Percentiles rank a stretch among this genome's conserved stretches.
Conservation (phyloP, 1,140 invertebrate genomes). For the Subanguina moxae region DNA sequence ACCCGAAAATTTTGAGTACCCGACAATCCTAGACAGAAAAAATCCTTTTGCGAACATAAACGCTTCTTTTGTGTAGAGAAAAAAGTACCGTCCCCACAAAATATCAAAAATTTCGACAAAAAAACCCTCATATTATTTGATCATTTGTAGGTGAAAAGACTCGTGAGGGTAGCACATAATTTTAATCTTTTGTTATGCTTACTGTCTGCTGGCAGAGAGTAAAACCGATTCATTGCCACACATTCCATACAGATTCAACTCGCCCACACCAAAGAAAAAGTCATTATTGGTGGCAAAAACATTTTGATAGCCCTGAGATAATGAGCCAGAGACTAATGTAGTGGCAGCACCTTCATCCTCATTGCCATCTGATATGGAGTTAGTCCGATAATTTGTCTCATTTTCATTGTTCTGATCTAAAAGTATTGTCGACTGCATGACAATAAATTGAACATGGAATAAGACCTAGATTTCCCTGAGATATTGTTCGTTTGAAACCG, state of each 20-base stretch:
- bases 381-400: neutral
- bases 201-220: neutral
- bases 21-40: too few relatives aligned
- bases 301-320: slow-evolving; percentile 28
- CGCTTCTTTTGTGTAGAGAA: too few relatives aligned
- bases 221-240: neutral
- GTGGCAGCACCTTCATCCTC: slow-evolving; percentile 8
- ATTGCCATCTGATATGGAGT: neutral
- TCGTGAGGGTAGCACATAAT: too few relatives aligned
- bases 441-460: too few relatives aligned
- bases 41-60: too few relatives aligned
- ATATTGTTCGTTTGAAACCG: slow-evolving; percentile 3
- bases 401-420: neutral
- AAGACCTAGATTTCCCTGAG: neutral
- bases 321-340: slow-evolving; percentile 24
- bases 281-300: slow-evolving; percentile 11
- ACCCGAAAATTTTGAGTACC: too few relatives aligned
- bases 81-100: too few relatives aligned
- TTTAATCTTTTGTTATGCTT: neutral
- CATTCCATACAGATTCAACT: slow-evolving; percentile 30
- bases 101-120: too few relatives aligned
- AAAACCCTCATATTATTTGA: too few relatives aligned
- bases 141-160: too few relatives aligned
- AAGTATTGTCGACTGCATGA: neutral
- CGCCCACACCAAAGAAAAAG: slow-evolving; percentile 28